Evolutionary conservation across 1,140 invertebrate species (phyloP).

Genomic region (Zaprionus gabonicus): DNA sequence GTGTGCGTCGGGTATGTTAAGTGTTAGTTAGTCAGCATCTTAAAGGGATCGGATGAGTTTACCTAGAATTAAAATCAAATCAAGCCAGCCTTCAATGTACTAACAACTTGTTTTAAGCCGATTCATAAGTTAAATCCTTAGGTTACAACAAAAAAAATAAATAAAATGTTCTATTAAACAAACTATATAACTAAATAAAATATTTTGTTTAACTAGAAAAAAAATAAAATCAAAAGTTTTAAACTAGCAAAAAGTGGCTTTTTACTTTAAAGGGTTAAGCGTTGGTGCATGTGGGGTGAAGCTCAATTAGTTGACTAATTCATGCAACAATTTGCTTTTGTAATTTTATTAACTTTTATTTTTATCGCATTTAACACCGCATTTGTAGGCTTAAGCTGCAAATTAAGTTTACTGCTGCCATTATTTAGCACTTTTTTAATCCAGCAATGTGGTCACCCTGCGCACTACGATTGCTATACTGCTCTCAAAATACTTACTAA

Average conservation of each 20-base stretch:
- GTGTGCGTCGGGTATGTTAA: neutral
- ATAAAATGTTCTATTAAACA: neutral
- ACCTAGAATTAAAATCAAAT: neutral
- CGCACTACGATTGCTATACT: neutral
- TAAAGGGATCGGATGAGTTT: neutral
- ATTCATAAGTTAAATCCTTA: slow-evolving; percentile 30
- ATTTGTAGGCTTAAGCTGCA: too few relatives aligned
- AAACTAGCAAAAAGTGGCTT: neutral
- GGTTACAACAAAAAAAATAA: neutral
- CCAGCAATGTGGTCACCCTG: neutral
- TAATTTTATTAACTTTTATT: too few relatives aligned
- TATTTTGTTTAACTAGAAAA: slow-evolving; percentile 2
- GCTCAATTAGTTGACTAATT: too few relatives aligned
- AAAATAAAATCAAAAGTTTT: slow-evolving; percentile 15
- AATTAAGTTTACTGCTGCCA: neutral
- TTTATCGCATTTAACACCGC: too few relatives aligned
- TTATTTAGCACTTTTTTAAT: neutral
- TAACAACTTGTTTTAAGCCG: slow-evolving; percentile 32
- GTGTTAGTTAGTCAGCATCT: neutral
- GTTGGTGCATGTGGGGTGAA: too few relatives aligned
- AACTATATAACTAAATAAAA: slow-evolving; percentile 2
- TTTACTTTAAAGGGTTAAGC: neutral
- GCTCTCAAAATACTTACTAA: neutral
- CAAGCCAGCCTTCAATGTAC: slow-evolving; percentile 21
- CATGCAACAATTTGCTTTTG: too few relatives aligned